Evolutionary conservation across 1,140 invertebrate genomes (phyloP), one percentile per base, ranked within the genome.

Genomic region (Scaptomyza hsui): DNA sequence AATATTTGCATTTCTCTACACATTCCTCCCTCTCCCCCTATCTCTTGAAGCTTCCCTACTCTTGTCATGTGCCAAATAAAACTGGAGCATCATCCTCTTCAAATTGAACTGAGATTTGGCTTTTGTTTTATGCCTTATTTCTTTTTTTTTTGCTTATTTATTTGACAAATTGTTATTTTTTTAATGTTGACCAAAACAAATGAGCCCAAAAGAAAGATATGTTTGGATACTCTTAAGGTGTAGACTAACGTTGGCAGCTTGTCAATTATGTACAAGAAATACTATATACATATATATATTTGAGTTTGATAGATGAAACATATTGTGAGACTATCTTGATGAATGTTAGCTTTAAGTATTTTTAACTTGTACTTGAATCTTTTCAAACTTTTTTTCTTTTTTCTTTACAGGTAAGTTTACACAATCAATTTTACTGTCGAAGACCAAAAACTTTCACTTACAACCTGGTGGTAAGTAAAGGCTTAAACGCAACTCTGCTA

Each of bases 1-100:
- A 82, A 82, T 75, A 82, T 82, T 83, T 78, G 57, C 53, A 83
- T 80, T 79, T 72, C 51, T 67, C 19, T 61, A 13, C 26, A 21
- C 39, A 10, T 15, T 12, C 3, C 29, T n/a, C 10, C 3, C 32
- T 7, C 9, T 10, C 51, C 3, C 15, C 7, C 15, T 10, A 24
- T 9, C 24, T 5, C 29, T 10, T 3, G 2, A 19, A 2, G 19
- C 6, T 9, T 21, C 12, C 2, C 18, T 6, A 13, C 35, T 52
- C 18, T 35, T 61, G 15, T 51, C 37, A 56, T 62, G 35, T 51
- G 47, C 6, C 35, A 16, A 49, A 24, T 24, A 4, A 47, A 61
- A 61, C 29, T 61, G 35, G 57, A 61, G 57, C 57, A 48, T 61
- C 45, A 39, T 26, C 47, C 35, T 19, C 56, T 47, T 47, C 56